Conservation (phyloP, 2,888 invertebrate species). For the Philereme vetulata region DNA sequence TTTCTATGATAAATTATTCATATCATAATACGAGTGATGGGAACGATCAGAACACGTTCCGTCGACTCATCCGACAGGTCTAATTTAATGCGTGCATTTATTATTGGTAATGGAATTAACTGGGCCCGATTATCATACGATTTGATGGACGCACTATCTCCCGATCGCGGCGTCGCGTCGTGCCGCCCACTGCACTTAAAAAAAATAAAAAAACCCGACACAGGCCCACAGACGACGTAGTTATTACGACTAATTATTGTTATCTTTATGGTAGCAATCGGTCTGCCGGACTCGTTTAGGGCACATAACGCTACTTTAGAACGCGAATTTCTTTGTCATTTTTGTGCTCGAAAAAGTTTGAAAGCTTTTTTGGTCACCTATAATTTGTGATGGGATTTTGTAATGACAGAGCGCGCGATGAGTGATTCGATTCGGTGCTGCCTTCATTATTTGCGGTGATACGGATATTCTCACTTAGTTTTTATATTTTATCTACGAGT, state of each 20-base stretch:
- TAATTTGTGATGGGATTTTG: constrained; percentile 51
- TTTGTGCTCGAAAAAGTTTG: constrained; percentile 55
- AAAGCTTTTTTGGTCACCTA: constrained; percentile 51
- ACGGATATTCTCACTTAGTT: constrained; percentile 61
- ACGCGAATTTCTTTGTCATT: constrained; percentile 71
- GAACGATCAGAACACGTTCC: constrained; percentile 69
- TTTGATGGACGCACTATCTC: constrained; percentile 82
- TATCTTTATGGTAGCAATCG: constrained; percentile 81
- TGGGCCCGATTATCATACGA: constrained; percentile 82
- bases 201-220: constrained; percentile 50
- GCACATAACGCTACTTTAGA: constrained; percentile 67
- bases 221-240: constrained; percentile 66
- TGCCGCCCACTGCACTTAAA: constrained; percentile 76
- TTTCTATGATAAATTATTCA: constrained; percentile 81
- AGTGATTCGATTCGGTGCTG: constrained; percentile 55
- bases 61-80: constrained; percentile 81
- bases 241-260: constrained; percentile 82
- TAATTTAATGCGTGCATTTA: constrained; percentile 84
- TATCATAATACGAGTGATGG: constrained; percentile 82
- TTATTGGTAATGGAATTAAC: constrained; percentile 84
- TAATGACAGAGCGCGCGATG: constrained; percentile 69
- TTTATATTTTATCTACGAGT: constrained; percentile 57
- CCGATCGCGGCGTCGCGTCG: constrained; percentile 58
- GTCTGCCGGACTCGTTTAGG: constrained; percentile 68
- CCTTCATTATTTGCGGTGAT: constrained; percentile 80